Percentiles rank a stretch among this genome's conserved stretches.
phyloP scores from a whole-genome alignment of 64 coral and sea anemone species.

The Actinia equina region DNA sequence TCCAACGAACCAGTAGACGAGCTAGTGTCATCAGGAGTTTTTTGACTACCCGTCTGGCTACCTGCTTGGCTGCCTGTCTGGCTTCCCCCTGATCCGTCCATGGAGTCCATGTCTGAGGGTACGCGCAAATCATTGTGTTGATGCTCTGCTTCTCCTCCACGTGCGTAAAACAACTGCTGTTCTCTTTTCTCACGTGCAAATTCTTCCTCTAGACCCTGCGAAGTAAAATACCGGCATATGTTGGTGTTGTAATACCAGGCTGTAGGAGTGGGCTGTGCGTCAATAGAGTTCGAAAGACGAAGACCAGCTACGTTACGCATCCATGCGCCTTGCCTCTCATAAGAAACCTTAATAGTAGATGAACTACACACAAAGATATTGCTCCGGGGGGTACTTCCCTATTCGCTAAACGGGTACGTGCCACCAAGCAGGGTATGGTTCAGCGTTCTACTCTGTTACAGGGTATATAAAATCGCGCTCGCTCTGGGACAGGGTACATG shows the following conservation, averaged over 20 bases:
- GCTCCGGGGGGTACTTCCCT: too few species aligned
- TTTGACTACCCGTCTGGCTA: conserved; percentile 39
- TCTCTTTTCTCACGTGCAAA: conserved; percentile 86
- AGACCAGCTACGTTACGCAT: too few species aligned
- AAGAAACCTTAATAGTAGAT: too few species aligned
- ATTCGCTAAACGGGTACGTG: too few species aligned
- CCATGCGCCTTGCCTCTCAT: not conserved
- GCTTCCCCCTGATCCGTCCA: conserved; percentile 34
- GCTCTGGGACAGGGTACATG: too few species aligned
- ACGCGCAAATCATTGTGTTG: conserved; percentile 15
- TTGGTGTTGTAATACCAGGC: too few species aligned
- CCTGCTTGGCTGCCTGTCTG: conserved; percentile 37
- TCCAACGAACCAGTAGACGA: conserved; percentile 42
- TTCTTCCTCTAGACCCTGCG: conserved; percentile 79
- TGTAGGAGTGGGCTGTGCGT: too few species aligned
- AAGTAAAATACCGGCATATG: not conserved
- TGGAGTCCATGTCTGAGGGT: conserved; percentile 12
- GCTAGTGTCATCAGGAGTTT: conserved; percentile 37
- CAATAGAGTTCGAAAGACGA: too few species aligned
- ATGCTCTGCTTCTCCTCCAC: conserved; percentile 6
- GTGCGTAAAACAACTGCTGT: conserved; percentile 88
- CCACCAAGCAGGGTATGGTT: too few species aligned
- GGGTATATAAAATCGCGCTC: too few species aligned
- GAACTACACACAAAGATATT: too few species aligned
- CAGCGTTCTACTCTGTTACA: too few species aligned